Conservation (phyloP, 2,113 vertebrate genomes). For the Formicarius rufipectus region DNA sequence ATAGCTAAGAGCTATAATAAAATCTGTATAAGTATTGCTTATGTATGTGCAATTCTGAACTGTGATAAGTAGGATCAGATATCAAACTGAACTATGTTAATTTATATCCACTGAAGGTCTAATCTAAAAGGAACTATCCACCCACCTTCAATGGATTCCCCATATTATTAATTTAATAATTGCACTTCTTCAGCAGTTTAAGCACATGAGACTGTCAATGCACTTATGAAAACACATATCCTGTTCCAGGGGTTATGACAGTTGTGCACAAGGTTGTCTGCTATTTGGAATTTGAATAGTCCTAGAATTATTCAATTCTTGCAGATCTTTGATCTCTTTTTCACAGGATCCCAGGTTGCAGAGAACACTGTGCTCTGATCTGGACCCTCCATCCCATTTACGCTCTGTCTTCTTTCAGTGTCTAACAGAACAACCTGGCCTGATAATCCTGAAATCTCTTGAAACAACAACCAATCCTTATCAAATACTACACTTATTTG, state of each 20-base stretch:
- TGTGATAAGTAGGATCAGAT: background rate
- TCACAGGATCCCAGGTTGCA: background rate
- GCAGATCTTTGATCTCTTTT: background rate
- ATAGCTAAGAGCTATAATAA: slow-evolving; percentile 4
- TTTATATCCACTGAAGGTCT: slow-evolving; percentile 5
- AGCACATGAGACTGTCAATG: background rate
- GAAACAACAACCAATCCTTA: background rate
- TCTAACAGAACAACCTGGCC: background rate
- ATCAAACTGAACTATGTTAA: background rate
- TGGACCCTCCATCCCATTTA: background rate
- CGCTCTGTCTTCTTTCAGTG: background rate
- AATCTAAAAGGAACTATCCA: background rate
- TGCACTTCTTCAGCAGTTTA: background rate
- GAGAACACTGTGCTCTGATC: background rate
- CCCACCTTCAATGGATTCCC: background rate
- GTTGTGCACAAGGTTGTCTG: background rate
- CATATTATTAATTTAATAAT: background rate
- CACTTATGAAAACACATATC: background rate
- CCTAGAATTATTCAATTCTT: background rate
- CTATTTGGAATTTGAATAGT: background rate
- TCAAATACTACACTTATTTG: background rate
- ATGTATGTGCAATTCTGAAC: background rate
- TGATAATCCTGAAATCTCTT: too few relatives aligned
- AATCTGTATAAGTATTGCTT: slow-evolving; percentile 13
- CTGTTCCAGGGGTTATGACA: background rate